Percentiles rank a stretch among this genome's conserved stretches.
Evolutionary conservation across 2,888 invertebrate genomes (phyloP).

Genomic region (Agriotes lineatus): DNA sequence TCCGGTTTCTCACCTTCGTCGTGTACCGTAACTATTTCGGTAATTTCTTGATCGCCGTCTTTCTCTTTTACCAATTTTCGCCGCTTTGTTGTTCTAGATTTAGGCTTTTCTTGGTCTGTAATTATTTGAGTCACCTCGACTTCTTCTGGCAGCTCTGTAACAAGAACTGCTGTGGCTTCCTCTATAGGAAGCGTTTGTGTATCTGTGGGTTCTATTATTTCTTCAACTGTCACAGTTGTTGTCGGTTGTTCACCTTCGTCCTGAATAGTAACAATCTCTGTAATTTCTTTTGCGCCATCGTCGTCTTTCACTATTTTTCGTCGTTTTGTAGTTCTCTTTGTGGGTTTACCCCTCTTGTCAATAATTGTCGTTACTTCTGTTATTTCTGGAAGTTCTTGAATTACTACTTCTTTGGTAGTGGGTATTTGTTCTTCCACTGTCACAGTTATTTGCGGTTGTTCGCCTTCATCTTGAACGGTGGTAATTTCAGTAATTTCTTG

Average conservation of each 20-base stretch:
- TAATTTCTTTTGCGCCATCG: constrained; percentile 63
- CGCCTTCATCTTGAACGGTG: constrained; percentile 58
- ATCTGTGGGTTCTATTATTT: neutral
- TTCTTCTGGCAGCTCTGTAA: constrained; percentile 1
- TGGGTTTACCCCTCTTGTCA: constrained; percentile 52
- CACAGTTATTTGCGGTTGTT: constrained; percentile 58
- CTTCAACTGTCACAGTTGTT: constrained; percentile 54
- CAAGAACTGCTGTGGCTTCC: constrained; percentile 37
- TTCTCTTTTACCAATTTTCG: constrained; percentile 62
- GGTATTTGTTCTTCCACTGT: constrained; percentile 47
- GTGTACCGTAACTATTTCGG: constrained; percentile 61
- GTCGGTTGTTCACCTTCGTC: constrained; percentile 64
- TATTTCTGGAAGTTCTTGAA: constrained; percentile 47
- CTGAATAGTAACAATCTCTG: constrained; percentile 64
- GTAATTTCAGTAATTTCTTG: constrained; percentile 52
- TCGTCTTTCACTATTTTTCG: constrained; percentile 64
- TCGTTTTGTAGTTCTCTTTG: constrained; percentile 57
- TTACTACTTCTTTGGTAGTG: neutral
- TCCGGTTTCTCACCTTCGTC: constrained; percentile 60
- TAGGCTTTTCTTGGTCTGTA: constrained; percentile 43
- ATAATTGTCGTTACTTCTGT: constrained; percentile 52
- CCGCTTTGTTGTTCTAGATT: constrained; percentile 43
- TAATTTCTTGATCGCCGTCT: constrained; percentile 54
- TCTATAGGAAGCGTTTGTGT: neutral
- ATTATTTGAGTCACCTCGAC: constrained; percentile 37